These are phyloP conservation scores for Dendrolimus houi DNA, from an alignment of 2,888 invertebrate genomes.

Conservation along the genomic window DNA sequence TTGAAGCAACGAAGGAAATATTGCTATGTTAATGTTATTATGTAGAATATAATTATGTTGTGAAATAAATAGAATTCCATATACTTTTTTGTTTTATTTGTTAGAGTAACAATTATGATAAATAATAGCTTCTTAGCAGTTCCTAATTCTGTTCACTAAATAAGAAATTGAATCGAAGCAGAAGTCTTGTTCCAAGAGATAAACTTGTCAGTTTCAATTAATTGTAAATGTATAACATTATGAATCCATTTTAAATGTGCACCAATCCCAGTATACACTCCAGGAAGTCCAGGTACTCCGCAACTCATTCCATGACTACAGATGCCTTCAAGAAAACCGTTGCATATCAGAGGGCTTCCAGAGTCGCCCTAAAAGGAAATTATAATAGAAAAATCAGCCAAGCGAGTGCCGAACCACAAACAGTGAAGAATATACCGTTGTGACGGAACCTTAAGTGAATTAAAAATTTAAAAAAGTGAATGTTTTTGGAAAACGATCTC, in stretches of 20 bases:
- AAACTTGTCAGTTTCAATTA: neutral
- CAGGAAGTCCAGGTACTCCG: conserved; percentile 46
- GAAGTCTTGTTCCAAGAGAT: no score
- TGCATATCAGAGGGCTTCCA: conserved; percentile 58
- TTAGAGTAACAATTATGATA: no score
- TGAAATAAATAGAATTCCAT: conserved; percentile 1
- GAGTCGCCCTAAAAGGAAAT: conserved; percentile 53
- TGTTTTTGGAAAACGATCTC: no score
- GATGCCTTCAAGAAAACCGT: conserved; percentile 43
- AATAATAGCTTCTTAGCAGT: no score
- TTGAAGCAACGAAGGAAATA: neutral
- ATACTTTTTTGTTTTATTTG: neutral
- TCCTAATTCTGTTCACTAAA: no score
- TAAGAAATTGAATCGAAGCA: no score
- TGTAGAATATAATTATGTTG: neutral
- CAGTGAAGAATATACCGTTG: no score
- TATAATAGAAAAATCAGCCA: no score
- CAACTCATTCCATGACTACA: conserved; percentile 61
- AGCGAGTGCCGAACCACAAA: no score
- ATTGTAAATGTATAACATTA: conserved; percentile 12
- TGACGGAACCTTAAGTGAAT: no score
- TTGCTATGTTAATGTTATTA: neutral
- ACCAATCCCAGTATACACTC: conserved; percentile 54
- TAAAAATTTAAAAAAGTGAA: no score
- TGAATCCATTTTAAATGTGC: conserved; percentile 52